phyloP scores from a whole-genome alignment of 1,140 invertebrate genomes.

The Eupeodes corollae region DNA sequence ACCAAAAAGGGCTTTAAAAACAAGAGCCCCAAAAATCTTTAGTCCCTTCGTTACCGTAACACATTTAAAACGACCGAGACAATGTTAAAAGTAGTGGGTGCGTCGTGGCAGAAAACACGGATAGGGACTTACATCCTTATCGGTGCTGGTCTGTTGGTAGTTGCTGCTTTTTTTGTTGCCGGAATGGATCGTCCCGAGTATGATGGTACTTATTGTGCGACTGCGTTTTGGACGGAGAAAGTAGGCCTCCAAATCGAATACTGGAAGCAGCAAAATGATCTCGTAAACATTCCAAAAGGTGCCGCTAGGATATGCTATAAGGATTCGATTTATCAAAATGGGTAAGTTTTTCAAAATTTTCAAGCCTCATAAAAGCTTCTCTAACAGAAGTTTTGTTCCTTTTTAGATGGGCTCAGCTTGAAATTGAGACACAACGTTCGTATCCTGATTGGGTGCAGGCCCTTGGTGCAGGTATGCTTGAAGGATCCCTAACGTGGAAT shows the following conservation, averaged over 20 bases:
- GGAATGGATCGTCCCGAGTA: slow-evolving; percentile 55
- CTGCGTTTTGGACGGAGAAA: slow-evolving; percentile 53
- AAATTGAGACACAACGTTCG: slow-evolving; percentile 60
- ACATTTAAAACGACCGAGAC: slow-evolving; percentile 31
- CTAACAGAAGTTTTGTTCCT: not conserved
- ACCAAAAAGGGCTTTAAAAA: not conserved
- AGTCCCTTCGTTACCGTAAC: not conserved
- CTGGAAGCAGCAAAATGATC: slow-evolving; percentile 63
- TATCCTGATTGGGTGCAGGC: slow-evolving; percentile 70
- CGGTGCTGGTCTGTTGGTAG: slow-evolving; percentile 51
- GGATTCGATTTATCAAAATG: slow-evolving; percentile 50
- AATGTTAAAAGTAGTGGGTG: slow-evolving; percentile 67
- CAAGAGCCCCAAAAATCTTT: not conserved
- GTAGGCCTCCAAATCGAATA: slow-evolving; percentile 57
- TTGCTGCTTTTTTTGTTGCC: slow-evolving; percentile 53
- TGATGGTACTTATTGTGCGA: slow-evolving; percentile 56
- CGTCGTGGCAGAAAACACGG: slow-evolving; percentile 63
- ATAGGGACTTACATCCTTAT: slow-evolving; percentile 57
- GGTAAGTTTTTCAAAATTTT: slow-evolving; percentile 39
- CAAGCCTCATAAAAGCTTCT: not conserved
- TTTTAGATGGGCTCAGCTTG: slow-evolving; percentile 62
- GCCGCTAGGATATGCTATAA: slow-evolving; percentile 60
- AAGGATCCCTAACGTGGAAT: slow-evolving; percentile 70
- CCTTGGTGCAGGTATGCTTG: slow-evolving; percentile 78
- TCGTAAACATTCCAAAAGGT: slow-evolving; percentile 47